A percentile compares a stretch with the other conserved stretches of the same genome.
phyloP scores from a whole-genome alignment of 1,140 invertebrate genomes.

The Macrostomum lignano region DNA sequence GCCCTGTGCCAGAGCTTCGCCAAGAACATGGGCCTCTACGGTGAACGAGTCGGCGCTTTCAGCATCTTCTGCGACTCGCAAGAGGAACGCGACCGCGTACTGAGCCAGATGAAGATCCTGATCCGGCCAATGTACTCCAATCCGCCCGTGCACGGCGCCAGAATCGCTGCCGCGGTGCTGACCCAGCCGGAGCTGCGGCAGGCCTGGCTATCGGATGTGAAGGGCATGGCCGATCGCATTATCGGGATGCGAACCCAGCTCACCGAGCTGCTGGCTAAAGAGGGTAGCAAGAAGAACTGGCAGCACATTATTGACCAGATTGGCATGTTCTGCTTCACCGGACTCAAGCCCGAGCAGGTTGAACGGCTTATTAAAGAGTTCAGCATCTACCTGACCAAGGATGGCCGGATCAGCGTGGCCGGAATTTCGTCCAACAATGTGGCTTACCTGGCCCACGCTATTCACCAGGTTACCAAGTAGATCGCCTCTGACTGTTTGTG shows the following conservation, averaged over 20 bases:
- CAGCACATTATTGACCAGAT: conserved; percentile 91
- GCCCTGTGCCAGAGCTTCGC: not conserved
- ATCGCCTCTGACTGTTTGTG: no score
- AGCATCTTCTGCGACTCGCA: not conserved
- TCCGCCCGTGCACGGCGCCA: conserved; percentile 2
- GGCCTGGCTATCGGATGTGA: conserved; percentile 78
- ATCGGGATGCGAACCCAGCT: conserved; percentile 57
- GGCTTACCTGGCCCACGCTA: conserved; percentile 42
- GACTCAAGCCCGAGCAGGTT: conserved; percentile 59
- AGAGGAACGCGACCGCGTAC: not conserved
- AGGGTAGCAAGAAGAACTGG: conserved; percentile 61
- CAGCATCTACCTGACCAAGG: conserved; percentile 84
- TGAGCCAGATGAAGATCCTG: not conserved
- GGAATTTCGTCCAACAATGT: conserved; percentile 83
- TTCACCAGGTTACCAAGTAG: conserved; percentile 57
- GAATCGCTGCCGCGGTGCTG: conserved; percentile 2
- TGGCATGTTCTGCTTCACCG: conserved; percentile 98
- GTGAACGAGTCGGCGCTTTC: conserved; percentile 1
- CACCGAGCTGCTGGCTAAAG: conserved; percentile 44
- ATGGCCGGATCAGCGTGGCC: conserved; percentile 89
- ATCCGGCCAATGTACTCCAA: not conserved
- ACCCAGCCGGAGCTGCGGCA: conserved; percentile 37
- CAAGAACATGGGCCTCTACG: conserved; percentile 6
- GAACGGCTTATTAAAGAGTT: conserved; percentile 63
- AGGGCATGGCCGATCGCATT: conserved; percentile 85